Evolutionary conservation across 2,797 vertebrate species (phyloP).

Genomic region (Hypotaenidia philippensis): DNA sequence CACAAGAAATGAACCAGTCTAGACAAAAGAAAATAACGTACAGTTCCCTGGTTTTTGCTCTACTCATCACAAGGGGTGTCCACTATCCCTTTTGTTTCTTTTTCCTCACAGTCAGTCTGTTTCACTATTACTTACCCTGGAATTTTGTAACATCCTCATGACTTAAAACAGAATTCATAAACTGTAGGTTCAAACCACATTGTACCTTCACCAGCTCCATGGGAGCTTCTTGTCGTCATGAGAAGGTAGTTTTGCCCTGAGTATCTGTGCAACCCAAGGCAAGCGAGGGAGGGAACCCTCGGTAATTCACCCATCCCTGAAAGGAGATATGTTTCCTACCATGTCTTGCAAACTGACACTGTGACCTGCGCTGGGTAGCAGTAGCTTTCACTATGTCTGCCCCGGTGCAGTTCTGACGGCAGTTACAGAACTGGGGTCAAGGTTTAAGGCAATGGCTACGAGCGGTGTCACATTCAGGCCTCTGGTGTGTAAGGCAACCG

Average conservation of each 20-base stretch:
- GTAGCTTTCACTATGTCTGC: background rate
- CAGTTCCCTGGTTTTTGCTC: background rate
- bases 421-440: background rate
- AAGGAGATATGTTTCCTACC: background rate
- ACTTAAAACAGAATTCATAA: background rate
- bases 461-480: background rate
- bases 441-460: background rate
- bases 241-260: background rate
- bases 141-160: background rate
- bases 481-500: background rate
- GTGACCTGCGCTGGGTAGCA: background rate
- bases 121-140: background rate
- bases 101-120: background rate
- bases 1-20: background rate
- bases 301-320: background rate
- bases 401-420: background rate
- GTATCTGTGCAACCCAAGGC: background rate
- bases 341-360: background rate
- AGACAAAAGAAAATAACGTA: background rate
- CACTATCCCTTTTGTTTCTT: background rate
- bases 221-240: background rate
- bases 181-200: background rate
- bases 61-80: background rate
- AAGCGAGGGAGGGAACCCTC: background rate
- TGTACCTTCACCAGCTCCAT: background rate